Percentiles rank a stretch among this genome's conserved stretches.
These are phyloP conservation scores for Mugil cephalus DNA, from an alignment of 2,113 vertebrate species.

Conservation along the genomic window DNA sequence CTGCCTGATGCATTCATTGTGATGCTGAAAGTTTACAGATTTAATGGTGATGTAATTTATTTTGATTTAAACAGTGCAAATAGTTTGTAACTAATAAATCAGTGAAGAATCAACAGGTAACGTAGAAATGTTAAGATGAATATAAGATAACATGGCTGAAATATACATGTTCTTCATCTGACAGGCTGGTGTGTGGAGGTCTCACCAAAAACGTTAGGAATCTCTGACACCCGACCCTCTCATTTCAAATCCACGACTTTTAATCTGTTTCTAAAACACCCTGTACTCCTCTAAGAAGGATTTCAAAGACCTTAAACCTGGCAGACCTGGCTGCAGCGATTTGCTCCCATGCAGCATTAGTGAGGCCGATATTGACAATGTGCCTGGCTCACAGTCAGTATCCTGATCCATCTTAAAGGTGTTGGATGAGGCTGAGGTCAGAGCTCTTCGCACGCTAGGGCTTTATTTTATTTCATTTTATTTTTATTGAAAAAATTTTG, in stretches of 20 bases:
- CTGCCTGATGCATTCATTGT: no score
- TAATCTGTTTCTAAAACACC: not conserved
- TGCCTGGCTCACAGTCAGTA: not conserved
- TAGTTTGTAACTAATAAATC: no score
- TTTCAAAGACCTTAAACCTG: not conserved
- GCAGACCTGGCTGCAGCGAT: not conserved
- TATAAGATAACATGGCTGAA: not conserved
- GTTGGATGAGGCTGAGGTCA: slow-evolving; percentile 1
- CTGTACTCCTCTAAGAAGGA: not conserved
- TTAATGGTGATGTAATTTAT: no score
- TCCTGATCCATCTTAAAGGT: slow-evolving; percentile 1
- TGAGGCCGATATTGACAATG: not conserved
- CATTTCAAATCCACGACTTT: not conserved
- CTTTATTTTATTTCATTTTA: no score
- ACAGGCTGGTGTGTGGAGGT: no score
- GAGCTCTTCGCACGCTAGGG: not conserved
- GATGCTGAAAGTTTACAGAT: no score
- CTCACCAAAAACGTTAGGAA: no score
- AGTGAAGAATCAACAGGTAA: no score
- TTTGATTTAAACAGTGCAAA: no score
- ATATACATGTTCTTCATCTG: not conserved
- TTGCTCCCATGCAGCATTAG: slow-evolving; percentile 4
- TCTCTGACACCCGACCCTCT: not conserved
- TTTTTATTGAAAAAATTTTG: not conserved
- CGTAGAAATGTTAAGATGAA: no score